Percentiles rank a stretch among this genome's conserved stretches.
These are phyloP conservation scores for Pachyramphus minor DNA, from an alignment of 2,113 vertebrate species.

Conservation along the genomic window DNA sequence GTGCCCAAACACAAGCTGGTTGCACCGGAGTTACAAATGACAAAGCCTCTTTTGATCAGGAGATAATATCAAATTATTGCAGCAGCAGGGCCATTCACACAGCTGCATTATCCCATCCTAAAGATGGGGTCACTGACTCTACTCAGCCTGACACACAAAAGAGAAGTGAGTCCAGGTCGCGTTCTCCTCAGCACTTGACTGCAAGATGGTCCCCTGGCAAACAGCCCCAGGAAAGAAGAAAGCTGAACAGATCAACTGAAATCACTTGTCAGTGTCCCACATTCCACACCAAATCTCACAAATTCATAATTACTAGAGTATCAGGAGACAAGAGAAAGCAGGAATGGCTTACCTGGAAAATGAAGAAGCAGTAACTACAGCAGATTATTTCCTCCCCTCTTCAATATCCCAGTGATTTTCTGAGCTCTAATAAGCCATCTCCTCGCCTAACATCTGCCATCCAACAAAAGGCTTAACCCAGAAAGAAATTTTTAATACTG, in stretches of 20 bases:
- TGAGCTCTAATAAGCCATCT: slow-evolving; percentile 1
- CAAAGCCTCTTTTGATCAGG: neutral
- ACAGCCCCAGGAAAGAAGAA: neutral
- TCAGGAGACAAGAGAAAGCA: neutral
- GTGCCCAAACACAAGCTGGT: neutral
- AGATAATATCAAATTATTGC: neutral
- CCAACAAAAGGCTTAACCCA: neutral
- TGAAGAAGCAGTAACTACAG: neutral
- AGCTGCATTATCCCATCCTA: neutral
- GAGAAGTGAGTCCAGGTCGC: rapidly evolving
- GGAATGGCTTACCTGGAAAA: neutral
- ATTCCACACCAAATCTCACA: neutral
- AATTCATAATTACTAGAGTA: neutral
- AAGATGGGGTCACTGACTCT: neutral
- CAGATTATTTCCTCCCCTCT: neutral
- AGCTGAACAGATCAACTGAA: neutral
- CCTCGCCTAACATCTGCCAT: neutral
- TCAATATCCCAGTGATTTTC: neutral
- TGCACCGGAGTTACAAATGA: neutral
- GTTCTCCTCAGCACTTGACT: neutral
- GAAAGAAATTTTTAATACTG: neutral
- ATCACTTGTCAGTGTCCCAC: neutral
- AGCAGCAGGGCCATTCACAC: neutral
- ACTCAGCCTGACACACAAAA: neutral
- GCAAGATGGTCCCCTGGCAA: neutral